Percentiles rank a stretch among this genome's conserved stretches.
Conservation (phyloP, 2,113 vertebrate genomes). For the Nannospalax galili region DNA sequence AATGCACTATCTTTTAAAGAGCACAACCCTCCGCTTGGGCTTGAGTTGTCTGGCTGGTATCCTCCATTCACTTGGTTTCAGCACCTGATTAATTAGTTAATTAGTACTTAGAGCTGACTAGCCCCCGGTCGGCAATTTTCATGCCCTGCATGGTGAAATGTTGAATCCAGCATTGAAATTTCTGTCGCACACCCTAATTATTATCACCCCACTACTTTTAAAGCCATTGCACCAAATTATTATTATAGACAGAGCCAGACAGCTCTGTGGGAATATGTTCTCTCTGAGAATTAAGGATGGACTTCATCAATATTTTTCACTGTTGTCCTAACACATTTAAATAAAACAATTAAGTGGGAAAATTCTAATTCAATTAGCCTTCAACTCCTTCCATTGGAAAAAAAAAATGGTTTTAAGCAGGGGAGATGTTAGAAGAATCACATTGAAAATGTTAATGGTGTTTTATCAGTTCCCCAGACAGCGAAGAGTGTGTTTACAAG, state of each 20-base stretch:
- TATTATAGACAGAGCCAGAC: constrained; percentile 61
- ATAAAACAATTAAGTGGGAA: constrained; percentile 58
- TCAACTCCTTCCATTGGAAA: constrained; percentile 35
- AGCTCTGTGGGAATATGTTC: constrained; percentile 69
- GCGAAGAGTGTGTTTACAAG: neutral
- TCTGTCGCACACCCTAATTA: constrained; percentile 72
- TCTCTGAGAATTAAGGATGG: constrained; percentile 54
- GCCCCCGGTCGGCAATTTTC: constrained; percentile 57
- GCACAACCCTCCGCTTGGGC: constrained; percentile 56
- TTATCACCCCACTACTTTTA: constrained; percentile 62
- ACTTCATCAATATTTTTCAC: constrained; percentile 63
- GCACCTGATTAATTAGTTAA: constrained; percentile 80
- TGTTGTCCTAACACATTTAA: constrained; percentile 70
- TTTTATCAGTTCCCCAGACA: constrained; percentile 37
- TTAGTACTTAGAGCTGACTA: constrained; percentile 70
- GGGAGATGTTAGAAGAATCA: constrained; percentile 41
- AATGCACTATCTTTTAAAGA: constrained; percentile 72
- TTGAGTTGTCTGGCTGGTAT: constrained; percentile 75
- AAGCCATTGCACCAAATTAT: constrained; percentile 72
- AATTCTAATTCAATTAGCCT: constrained; percentile 73
- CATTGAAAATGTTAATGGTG: neutral
- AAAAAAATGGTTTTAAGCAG: constrained; percentile 58
- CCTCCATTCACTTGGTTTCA: constrained; percentile 74
- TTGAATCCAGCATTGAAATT: constrained; percentile 56
- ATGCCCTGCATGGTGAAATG: constrained; percentile 61